Evolutionary conservation across 2,888 invertebrate species (phyloP).

Genomic region (Rhingia rostrata): DNA sequence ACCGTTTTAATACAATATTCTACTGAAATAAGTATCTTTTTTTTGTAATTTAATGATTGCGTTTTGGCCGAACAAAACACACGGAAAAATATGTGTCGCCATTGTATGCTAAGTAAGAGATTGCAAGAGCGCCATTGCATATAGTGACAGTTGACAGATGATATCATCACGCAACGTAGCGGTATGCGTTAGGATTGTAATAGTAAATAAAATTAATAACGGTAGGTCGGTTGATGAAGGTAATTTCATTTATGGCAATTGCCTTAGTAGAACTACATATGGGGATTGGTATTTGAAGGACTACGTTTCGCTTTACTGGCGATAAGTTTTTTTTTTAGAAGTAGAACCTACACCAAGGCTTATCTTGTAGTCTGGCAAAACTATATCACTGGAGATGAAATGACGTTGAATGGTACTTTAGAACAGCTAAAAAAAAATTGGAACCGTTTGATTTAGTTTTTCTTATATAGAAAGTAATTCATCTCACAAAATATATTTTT

Average conservation of each 20-base stretch:
- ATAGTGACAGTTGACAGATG: slow-evolving; percentile 49
- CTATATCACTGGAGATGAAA: too few relatives aligned
- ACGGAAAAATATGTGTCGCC: slow-evolving; percentile 12
- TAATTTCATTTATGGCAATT: slow-evolving; percentile 5
- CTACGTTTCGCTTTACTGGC: background rate
- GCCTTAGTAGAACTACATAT: background rate
- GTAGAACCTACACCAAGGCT: too few relatives aligned
- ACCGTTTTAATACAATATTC: background rate
- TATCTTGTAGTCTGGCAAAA: too few relatives aligned
- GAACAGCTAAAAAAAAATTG: too few relatives aligned
- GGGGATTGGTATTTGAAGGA: background rate
- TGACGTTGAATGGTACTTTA: too few relatives aligned
- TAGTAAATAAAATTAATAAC: slow-evolving; percentile 26
- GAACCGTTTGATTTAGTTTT: too few relatives aligned
- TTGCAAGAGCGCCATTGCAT: slow-evolving; percentile 18
- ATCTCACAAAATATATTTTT: too few relatives aligned
- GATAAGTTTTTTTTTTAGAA: too few relatives aligned
- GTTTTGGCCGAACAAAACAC: slow-evolving; percentile 33
- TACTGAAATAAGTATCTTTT: slow-evolving; percentile 1
- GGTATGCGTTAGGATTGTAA: slow-evolving; percentile 10
- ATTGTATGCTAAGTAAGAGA: slow-evolving; percentile 1
- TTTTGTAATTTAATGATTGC: slow-evolving; percentile 50
- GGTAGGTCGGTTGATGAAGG: slow-evolving; percentile 25
- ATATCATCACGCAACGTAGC: slow-evolving; percentile 18
- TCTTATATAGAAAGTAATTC: too few relatives aligned